Conservation (phyloP, 2,888 invertebrate genomes). For the Morpho helenor region DNA sequence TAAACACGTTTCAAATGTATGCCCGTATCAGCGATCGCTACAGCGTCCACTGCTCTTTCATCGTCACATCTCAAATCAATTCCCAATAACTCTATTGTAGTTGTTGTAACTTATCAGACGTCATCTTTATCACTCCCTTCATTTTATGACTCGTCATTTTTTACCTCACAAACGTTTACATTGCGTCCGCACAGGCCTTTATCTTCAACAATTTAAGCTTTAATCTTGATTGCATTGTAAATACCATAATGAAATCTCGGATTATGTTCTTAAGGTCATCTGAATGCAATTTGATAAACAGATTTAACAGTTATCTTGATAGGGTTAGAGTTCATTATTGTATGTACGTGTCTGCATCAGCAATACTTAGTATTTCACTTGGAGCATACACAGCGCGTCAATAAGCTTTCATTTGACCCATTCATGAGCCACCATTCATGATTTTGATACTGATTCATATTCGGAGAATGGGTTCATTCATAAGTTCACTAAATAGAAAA, state of each 20-base stretch:
- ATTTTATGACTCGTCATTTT: constrained; percentile 50
- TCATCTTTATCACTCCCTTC: constrained; percentile 49
- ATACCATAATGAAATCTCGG: constrained; percentile 1
- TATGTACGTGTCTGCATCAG: neutral
- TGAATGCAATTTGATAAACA: constrained; percentile 11
- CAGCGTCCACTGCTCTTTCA: constrained; percentile 10
- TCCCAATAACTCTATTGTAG: constrained; percentile 50
- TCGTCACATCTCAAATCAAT: constrained; percentile 48
- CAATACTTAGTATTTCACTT: constrained; percentile 23
- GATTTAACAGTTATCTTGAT: constrained; percentile 18
- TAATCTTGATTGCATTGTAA: constrained; percentile 7
- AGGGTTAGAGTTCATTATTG: constrained; percentile 22
- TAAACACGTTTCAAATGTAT: constrained; percentile 5
- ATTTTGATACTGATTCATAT: constrained; percentile 35
- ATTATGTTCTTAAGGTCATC: constrained; percentile 10
- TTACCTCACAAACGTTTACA: constrained; percentile 5
- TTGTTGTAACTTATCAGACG: constrained; percentile 48
- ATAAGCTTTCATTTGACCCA: constrained; percentile 53
- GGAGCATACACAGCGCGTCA: constrained; percentile 43
- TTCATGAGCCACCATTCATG: constrained; percentile 60
- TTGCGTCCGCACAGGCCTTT: constrained; percentile 5
- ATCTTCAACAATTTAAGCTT: constrained; percentile 7
- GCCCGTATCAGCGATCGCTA: constrained; percentile 8
- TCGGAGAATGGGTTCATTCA: constrained; percentile 38
- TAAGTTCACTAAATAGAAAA: constrained; percentile 10